Evolutionary conservation across 2,888 invertebrate genomes (phyloP).

Genomic region (Watsonalla binaria): DNA sequence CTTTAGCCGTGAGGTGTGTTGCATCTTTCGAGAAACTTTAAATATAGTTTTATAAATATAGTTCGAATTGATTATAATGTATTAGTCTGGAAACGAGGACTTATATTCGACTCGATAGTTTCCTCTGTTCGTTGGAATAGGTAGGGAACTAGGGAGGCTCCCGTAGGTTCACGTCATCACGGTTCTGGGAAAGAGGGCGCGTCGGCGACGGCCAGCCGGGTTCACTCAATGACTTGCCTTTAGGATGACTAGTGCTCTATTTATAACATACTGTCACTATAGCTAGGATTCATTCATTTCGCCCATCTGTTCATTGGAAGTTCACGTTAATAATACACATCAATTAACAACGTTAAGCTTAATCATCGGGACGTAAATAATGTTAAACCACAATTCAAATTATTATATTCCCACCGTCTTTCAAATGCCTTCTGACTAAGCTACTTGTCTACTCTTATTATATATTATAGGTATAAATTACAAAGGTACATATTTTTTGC

Average conservation of each 20-base stretch:
- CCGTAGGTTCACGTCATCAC: constrained; percentile 30
- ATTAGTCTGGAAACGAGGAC: not conserved
- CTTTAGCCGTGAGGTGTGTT: not conserved
- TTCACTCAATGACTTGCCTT: constrained; percentile 39
- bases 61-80: not conserved
- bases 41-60: not conserved
- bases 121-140: not conserved
- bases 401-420: not conserved
- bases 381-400: not conserved
- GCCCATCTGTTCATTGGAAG: not conserved
- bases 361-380: not conserved
- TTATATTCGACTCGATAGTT: not conserved
- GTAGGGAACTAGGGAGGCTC: constrained; percentile 4
- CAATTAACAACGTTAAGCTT: not conserved
- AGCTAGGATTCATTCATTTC: constrained; percentile 36
- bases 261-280: constrained; percentile 39
- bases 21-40: not conserved
- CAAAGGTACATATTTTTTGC: not conserved
- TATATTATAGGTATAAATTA: not conserved
- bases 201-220: constrained; percentile 23
- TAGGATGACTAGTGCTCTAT: constrained; percentile 37
- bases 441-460: no score
- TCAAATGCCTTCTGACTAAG: not conserved
- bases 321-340: not conserved
- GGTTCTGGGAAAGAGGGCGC: constrained; percentile 33